Evolutionary conservation across 1,140 invertebrate genomes (phyloP).

Genomic region (Apis florea): DNA sequence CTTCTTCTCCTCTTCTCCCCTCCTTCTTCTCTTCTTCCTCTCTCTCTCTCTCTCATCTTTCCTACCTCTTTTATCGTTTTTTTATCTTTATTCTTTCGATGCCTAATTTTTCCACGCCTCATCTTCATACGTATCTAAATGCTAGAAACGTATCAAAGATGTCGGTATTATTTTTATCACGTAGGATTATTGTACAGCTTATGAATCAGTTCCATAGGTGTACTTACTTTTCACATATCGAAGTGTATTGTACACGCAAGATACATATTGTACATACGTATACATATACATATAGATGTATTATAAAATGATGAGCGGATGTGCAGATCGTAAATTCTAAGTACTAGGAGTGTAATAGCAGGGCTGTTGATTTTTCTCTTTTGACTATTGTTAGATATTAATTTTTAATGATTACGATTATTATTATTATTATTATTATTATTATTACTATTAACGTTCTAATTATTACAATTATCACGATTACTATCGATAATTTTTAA

Average conservation of each 20-base stretch:
- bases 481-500: slow-evolving; percentile 34
- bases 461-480: neutral
- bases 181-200: slow-evolving; percentile 51
- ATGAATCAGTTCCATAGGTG: slow-evolving; percentile 70
- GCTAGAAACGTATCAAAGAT: slow-evolving; percentile 23
- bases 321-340: slow-evolving; percentile 46
- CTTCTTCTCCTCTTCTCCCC: neutral
- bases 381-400: slow-evolving; percentile 65
- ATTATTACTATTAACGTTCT: slow-evolving; percentile 13
- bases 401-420: slow-evolving; percentile 40
- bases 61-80: neutral
- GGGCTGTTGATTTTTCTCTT: slow-evolving; percentile 61
- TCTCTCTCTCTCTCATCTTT: slow-evolving; percentile 1
- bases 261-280: slow-evolving; percentile 63
- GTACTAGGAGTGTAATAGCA: slow-evolving; percentile 60
- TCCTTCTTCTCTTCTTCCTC: neutral
- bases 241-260: slow-evolving; percentile 62
- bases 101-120: neutral
- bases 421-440: slow-evolving; percentile 1
- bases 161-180: slow-evolving; percentile 37
- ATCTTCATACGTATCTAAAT: neutral
- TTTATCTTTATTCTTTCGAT: neutral
- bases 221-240: slow-evolving; percentile 73
- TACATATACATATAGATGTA: slow-evolving; percentile 57
- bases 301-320: slow-evolving; percentile 52